These are phyloP conservation scores for Eulemur rubriventer DNA, from an alignment of 2,797 vertebrate genomes.

Conservation along the genomic window DNA sequence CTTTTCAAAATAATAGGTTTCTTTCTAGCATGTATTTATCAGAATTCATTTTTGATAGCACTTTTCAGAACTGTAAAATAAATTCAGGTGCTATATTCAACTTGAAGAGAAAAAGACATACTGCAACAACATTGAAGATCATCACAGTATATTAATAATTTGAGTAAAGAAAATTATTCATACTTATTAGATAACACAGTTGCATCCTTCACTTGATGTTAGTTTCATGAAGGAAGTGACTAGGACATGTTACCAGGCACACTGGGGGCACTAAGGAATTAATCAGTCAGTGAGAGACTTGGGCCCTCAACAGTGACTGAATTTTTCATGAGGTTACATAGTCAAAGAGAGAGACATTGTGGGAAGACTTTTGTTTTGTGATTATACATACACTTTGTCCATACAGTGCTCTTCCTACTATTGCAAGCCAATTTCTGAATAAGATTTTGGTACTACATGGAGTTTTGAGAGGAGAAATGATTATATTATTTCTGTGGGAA, in stretches of 20 bases:
- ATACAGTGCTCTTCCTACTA: background rate
- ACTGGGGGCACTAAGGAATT: background rate
- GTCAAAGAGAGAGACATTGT: background rate
- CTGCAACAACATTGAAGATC: background rate
- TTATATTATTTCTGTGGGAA: background rate
- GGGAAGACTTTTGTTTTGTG: background rate
- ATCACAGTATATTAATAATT: background rate
- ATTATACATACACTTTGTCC: background rate
- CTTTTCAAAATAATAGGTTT: background rate
- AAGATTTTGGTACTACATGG: background rate
- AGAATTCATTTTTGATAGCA: background rate
- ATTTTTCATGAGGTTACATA: background rate
- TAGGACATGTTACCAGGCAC: background rate
- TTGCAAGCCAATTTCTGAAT: background rate
- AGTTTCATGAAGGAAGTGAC: background rate
- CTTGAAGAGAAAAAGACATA: background rate
- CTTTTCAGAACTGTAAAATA: background rate
- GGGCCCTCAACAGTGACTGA: background rate
- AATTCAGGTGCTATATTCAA: background rate
- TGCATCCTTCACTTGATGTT: background rate
- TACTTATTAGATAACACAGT: background rate
- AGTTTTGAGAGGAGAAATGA: conserved; percentile 5
- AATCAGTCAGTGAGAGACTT: background rate
- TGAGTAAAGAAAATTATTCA: background rate
- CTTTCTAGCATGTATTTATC: background rate